A percentile compares a stretch with the other conserved stretches of the same genome.
Evolutionary conservation across 2,797 vertebrate genomes (phyloP).

Genomic region (Acridotheres tristis): DNA sequence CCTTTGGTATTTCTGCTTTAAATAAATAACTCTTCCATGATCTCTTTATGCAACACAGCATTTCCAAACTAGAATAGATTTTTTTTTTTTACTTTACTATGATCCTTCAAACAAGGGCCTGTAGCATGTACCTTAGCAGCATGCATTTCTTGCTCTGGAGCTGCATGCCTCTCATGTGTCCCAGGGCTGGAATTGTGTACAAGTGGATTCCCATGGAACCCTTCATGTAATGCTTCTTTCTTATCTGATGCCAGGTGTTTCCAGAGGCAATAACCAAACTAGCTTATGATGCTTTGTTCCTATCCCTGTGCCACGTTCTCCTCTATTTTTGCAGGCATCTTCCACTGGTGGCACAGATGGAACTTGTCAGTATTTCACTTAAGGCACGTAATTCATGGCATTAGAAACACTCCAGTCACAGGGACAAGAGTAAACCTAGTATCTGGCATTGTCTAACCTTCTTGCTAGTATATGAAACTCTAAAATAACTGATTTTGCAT

Average conservation of each 20-base stretch:
- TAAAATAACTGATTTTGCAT: not conserved
- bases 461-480: not conserved
- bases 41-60: not conserved
- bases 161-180: not conserved
- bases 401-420: not conserved
- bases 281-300: accelerated
- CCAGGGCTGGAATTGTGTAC: not conserved
- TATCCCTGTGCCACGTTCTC: not conserved
- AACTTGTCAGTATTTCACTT: not conserved
- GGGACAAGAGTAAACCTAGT: not conserved
- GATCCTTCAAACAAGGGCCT: not conserved
- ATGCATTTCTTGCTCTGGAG: not conserved
- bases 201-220: not conserved
- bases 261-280: not conserved
- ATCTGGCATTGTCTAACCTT: not conserved
- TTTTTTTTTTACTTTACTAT: not conserved
- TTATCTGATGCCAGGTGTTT: not conserved
- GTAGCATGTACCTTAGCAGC: not conserved
- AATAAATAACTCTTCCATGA: not conserved
- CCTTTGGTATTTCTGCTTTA: not conserved
- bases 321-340: not conserved
- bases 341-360: not conserved
- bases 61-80: not conserved
- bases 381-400: accelerated
- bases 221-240: not conserved